A percentile compares a stretch with the other conserved stretches of the same genome.
phyloP scores from a whole-genome alignment of 2,888 invertebrate species.

The Hirtodrosophila duncani region DNA sequence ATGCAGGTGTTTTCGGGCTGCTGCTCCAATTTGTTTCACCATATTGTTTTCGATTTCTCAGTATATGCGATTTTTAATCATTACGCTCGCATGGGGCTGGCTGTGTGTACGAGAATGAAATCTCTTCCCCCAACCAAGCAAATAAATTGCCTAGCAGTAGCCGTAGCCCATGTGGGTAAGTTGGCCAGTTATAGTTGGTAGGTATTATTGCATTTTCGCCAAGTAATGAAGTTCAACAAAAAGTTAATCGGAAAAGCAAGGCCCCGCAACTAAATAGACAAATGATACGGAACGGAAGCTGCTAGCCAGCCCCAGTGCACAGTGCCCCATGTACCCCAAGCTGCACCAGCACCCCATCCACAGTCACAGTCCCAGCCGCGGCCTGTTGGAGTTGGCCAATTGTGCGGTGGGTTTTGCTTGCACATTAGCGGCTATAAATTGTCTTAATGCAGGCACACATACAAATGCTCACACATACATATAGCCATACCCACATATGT shows the following conservation, averaged over 20 bases:
- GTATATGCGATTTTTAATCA: constrained; percentile 67
- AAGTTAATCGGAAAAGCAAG: constrained; percentile 74
- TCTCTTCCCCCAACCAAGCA: constrained; percentile 15
- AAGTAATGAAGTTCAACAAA: constrained; percentile 72
- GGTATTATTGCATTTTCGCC: constrained; percentile 64
- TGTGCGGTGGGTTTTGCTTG: constrained; percentile 71
- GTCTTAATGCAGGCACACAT: constrained; percentile 59
- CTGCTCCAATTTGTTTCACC: constrained; percentile 62
- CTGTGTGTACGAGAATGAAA: not conserved
- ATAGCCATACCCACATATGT: constrained; percentile 21
- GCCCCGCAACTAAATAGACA: constrained; percentile 73
- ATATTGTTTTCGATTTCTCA: constrained; percentile 58
- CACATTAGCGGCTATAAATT: constrained; percentile 74
- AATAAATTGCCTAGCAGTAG: constrained; percentile 52
- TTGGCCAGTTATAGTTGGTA: not conserved
- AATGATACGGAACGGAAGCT: constrained; percentile 78
- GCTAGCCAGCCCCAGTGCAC: constrained; percentile 28
- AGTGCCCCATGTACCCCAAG: too few species aligned
- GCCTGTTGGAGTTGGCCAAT: constrained; percentile 50
- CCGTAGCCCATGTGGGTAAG: not conserved
- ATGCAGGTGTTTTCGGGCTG: constrained; percentile 59
- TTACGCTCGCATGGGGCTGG: constrained; percentile 29
- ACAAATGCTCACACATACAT: constrained; percentile 14
- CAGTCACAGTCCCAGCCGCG: too few species aligned
- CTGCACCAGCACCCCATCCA: too few species aligned